These are phyloP conservation scores for Antheraea mylitta DNA, from an alignment of 1,140 invertebrate species.

Conservation along the genomic window DNA sequence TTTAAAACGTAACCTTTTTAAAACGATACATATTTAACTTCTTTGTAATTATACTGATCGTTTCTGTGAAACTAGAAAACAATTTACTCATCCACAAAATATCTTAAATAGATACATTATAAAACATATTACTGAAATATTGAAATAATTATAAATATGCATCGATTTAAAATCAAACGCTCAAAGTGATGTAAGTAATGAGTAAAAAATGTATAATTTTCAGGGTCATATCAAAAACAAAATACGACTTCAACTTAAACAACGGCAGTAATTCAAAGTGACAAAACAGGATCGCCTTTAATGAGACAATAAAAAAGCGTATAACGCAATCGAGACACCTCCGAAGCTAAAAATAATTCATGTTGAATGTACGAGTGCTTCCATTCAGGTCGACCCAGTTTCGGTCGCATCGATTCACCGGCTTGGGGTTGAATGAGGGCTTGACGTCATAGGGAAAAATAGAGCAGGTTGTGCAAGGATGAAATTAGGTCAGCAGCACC, in stretches of 20 bases:
- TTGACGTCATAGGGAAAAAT: slow-evolving; percentile 69
- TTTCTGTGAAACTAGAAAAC: no score
- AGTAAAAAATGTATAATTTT: no score
- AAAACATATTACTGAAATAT: no score
- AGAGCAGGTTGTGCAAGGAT: slow-evolving; percentile 61
- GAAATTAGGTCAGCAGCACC: slow-evolving; percentile 52
- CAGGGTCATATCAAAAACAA: neutral
- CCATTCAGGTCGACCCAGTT: slow-evolving; percentile 70
- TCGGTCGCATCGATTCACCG: slow-evolving; percentile 64
- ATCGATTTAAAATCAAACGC: no score
- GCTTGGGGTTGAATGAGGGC: slow-evolving; percentile 59
- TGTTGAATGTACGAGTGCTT: slow-evolving; percentile 55
- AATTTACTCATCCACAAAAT: no score
- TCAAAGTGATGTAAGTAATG: no score
- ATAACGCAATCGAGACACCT: slow-evolving; percentile 23
- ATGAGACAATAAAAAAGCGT: neutral
- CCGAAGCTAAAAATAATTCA: slow-evolving; percentile 54
- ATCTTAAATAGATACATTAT: no score
- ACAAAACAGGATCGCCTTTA: neutral
- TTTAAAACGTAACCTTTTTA: no score
- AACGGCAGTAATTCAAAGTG: neutral
- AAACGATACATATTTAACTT: no score
- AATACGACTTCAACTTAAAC: neutral
- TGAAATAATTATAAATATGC: no score
- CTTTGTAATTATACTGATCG: no score